Evolutionary conservation across 2,113 vertebrate species (phyloP), one percentile per base, ranked within the genome.

Genomic region (Dunckerocampus dactyliophorus): DNA sequence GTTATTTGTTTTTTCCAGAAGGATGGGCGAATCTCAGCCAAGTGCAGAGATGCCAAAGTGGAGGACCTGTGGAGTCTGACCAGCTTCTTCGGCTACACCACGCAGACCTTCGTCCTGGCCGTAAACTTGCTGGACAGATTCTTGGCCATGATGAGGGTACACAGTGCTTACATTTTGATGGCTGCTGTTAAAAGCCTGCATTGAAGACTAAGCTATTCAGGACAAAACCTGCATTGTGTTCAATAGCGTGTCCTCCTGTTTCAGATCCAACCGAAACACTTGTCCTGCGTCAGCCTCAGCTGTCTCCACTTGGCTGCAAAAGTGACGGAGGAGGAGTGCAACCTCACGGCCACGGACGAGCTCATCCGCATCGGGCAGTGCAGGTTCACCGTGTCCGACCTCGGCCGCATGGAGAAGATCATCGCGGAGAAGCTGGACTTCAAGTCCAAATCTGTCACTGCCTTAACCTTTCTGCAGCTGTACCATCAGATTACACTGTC

Each of bases 391-490:
- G 93, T 90, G 62, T 98, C 97, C 0, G 97, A 99, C 86, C 91
- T 99, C 63, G 81, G 87, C 70, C 91, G 96, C 61, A 99, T 99
- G 97, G 95, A 98, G 87, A 95, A 95, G 83, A 98, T 99, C 7
- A 90, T 99, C 75, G 90, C 93, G 0, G 93, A 97, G 71, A 99
- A 99, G 85, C 90, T 99, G 81, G 82, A 93, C 92, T 95, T 95
- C 90, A 92, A 96, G 83, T 92, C 94, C 82, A 92, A 93, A 91
- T 93, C 95, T 85, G 85, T 97, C 91, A 99, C 97, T 73, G 95
- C 97, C 92, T 95, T 98, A 92, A 95, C 94, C 66, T 99, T 98
- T 82, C 93, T 99, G 91, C 95, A 95, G 90, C 87, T 98, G 79
- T 99, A 96, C 89, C 94, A 95, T 72, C 78, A 91, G 73, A 93